A percentile compares a stretch with the other conserved stretches of the same genome.
phyloP scores from a whole-genome alignment of 2,797 vertebrate genomes.

The Pangasius sanitwongsei region DNA sequence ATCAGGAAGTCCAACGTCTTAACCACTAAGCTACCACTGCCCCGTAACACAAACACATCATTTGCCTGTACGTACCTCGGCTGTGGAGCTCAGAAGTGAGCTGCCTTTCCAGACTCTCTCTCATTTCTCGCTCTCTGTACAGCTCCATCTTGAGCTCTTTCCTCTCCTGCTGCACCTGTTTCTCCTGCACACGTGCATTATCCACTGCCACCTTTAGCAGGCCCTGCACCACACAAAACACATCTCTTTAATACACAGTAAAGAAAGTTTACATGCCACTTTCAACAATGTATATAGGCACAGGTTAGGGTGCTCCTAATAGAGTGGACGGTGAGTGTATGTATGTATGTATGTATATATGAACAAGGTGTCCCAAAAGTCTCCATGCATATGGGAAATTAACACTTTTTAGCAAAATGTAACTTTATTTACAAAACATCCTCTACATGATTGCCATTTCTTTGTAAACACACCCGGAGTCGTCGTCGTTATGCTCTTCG shows the following conservation, averaged over 20 bases:
- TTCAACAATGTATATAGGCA: not conserved
- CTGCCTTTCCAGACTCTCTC: slow-evolving; percentile 85
- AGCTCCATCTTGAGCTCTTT: slow-evolving; percentile 87
- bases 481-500: too few species aligned
- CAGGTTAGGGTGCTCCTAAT: too few species aligned
- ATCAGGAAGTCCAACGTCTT: too few species aligned
- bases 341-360: too few species aligned
- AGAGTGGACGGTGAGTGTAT: too few species aligned
- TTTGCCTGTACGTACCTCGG: slow-evolving; percentile 68
- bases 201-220: slow-evolving; percentile 90
- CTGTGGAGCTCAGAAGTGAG: slow-evolving; percentile 86
- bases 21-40: too few species aligned
- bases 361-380: too few species aligned
- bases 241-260: slow-evolving; percentile 32
- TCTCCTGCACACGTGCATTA: slow-evolving; percentile 85
- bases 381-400: too few species aligned
- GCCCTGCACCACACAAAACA: slow-evolving; percentile 72
- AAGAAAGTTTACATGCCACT: not conserved
- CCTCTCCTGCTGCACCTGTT: slow-evolving; percentile 87
- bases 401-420: too few species aligned
- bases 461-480: too few species aligned
- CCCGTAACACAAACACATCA: not conserved
- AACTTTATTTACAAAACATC: too few species aligned
- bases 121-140: slow-evolving; percentile 82
- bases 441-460: too few species aligned